These are phyloP conservation scores for Mesitornis unicolor DNA, from an alignment of 2,113 vertebrate genomes.

Conservation along the genomic window DNA sequence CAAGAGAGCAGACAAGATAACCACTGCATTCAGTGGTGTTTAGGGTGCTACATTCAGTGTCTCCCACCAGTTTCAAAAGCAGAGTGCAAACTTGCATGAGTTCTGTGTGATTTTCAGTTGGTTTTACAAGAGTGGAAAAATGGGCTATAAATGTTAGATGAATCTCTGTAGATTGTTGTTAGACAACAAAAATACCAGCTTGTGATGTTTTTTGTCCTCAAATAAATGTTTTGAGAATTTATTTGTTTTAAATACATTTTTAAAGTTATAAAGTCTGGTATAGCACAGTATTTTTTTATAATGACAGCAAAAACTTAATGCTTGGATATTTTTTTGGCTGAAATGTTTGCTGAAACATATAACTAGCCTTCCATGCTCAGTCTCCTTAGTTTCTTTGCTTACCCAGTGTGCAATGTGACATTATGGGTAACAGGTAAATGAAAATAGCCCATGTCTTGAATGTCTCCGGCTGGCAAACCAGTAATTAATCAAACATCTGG, in stretches of 20 bases:
- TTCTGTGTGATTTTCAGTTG: neutral
- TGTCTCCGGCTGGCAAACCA: neutral
- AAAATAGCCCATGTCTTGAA: neutral
- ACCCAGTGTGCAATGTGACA: rapidly evolving
- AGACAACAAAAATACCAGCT: neutral
- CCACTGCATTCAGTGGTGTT: neutral
- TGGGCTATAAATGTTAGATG: neutral
- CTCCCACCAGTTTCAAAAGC: neutral
- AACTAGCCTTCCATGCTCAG: neutral
- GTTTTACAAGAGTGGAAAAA: neutral
- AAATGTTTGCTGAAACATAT: neutral
- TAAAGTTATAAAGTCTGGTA: neutral
- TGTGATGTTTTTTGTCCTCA: neutral
- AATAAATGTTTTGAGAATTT: neutral
- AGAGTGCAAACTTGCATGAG: rapidly evolving
- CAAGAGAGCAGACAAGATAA: neutral
- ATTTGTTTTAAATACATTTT: neutral
- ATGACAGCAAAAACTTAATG: neutral
- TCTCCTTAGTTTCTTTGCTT: neutral
- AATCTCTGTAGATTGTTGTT: neutral
- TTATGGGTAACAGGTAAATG: neutral
- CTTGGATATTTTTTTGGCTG: no score
- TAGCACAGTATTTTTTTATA: neutral
- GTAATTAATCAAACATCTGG: neutral
- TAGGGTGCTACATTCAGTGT: rapidly evolving